Evolutionary conservation across 2,888 invertebrate species (phyloP), one percentile per base, ranked within the genome.

Genomic region (Silvanus unidentatus): DNA sequence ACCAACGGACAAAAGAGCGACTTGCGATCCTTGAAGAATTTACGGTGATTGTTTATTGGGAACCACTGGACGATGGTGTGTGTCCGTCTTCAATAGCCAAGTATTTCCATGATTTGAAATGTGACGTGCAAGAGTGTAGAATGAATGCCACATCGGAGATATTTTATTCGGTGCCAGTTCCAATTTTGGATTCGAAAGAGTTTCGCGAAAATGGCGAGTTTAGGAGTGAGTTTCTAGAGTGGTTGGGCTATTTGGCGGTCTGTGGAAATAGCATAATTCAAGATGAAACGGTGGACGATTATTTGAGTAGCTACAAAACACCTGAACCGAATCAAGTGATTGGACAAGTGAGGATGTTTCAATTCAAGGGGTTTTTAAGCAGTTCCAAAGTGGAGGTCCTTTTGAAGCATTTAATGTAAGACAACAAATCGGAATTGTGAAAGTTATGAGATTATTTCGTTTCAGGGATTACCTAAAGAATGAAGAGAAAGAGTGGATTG

Each of bases 11-110:
- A 16, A 66, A 62, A 56, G 54, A 54, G 34, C 66, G 71, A 48
- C 59, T 78, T 36, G 54, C 64, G 43, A 68, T 66, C 45, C 56
- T 75, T n/a, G 58, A n/a, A n/a, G 66, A 45, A 66, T 58, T 9
- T 74, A 77, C 54, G 65, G 62, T 77, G 8, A 64, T 79, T 32
- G 32, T 77, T 32, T 59, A 66, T 32, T 81, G 81, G 80, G 72
- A 76, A 53, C 75, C 80, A 40, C 72, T 73, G 49, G 64, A 64
- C 10, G 62, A 66, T 40, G 64, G 63, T 11, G 49, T 78, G 15
- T 80, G 80, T 53, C 77, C 79, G 37, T 80, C 80, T n/a, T 79
- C 80, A 1, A 53, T 78, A 35, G 80, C 80, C 9, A 75, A 77
- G 52, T 80, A 77, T 70, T 77, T 80, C 54, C 48, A 67, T 32